Base-by-base conservation (phyloP, 2,888 invertebrate species). In the Cenopis cana region DNA sequence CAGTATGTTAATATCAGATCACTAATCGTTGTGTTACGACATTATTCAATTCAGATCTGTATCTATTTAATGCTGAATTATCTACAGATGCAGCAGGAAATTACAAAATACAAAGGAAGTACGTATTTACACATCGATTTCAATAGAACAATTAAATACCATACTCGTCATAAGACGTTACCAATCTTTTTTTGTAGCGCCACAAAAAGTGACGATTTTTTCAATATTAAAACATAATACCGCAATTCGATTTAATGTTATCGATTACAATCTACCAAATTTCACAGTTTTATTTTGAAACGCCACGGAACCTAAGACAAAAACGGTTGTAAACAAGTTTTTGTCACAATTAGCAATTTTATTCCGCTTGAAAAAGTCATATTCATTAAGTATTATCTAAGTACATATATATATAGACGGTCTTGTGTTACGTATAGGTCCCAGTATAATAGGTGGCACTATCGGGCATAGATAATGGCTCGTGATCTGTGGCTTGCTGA, bases 401-500 rank as follows among this genome's bases (percentile, higher is more conserved):
- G 46, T 24, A 14, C 11, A 41, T 49, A 20, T 20, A 61, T 12
- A n/a, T 46, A 61, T n/a, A n/a, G n/a, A n/a, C 14, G 12, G 18
- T 24, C 20, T 38, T 61, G 36, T 59, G 38, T 11, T n/a, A n/a
- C 38, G 17, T 12, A 18, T 20, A 18, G 18, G 24, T 24, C 24
- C 24, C 49, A n/a, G 36, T 17, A 59, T 59, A 67, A 46, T n/a
- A 67, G 64, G 59, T 59, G 67, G 38, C 67, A 68, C 59, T 68
- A 68, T 68, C 67, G 67, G 33, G 68, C 55, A 20, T 50, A 56
- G 78, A 77, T 85, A 87, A 86, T 86, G 78, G 79, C 76, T 74
- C 69, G 62, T 85, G 87, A 87, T 86, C 86, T 85, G 79, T 84
- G 85, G 83, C 85, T 76, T 80, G 79, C 79, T 79, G 78, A 67